Evolutionary conservation across 2,797 vertebrate species (phyloP), one percentile per base, ranked within the genome.

Genomic region (Odontamblyopus lacepedii): DNA sequence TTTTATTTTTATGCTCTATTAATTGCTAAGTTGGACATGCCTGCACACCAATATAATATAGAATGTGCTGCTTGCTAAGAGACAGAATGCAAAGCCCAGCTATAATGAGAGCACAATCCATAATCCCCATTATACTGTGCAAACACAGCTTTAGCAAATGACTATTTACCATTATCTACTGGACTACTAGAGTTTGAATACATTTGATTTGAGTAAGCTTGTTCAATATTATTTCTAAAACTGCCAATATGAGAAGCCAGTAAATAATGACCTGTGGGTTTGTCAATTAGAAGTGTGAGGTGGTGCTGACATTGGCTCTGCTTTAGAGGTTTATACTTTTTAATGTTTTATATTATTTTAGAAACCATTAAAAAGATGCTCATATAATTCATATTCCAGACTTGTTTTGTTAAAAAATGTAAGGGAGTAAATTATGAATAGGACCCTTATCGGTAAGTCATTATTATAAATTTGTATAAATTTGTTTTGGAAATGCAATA

Each of bases 141-240:
- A 63, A 26, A 63, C 62, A 63, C 19, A n/a, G 35, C 62, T 63
- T 41, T 26, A 15, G 35, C 62, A 63, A 63, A 63, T 63, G 35
- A 44, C 32, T 63, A 44, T 63, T 44, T 41, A 63, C 62, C 62
- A 44, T 63, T 63, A 44, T 44, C 62, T 44, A 41, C 41, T 41
- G 8, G 62, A 26, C 32, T 7, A 63, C 32, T 13, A 38, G 35
- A 13, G 32, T 23, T 41, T 23, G 11, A 63, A 63, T 23, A 44
- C n/a, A 41, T 26, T 26, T 63, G 38, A 63, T 23, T 62, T 62
- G 35, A 41, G 62, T n/a, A 63, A 44, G n/a, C 11, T 41, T 11
- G 15, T 41, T 44, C 62, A 63, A 63, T 44, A 44, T 44, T 41
- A 35, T 35, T 35, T n/a, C 62, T 63, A 26, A 63, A 44, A 63